These are phyloP conservation scores for Harpalus rubripes DNA, from an alignment of 2,888 invertebrate species.

Conservation along the genomic window DNA sequence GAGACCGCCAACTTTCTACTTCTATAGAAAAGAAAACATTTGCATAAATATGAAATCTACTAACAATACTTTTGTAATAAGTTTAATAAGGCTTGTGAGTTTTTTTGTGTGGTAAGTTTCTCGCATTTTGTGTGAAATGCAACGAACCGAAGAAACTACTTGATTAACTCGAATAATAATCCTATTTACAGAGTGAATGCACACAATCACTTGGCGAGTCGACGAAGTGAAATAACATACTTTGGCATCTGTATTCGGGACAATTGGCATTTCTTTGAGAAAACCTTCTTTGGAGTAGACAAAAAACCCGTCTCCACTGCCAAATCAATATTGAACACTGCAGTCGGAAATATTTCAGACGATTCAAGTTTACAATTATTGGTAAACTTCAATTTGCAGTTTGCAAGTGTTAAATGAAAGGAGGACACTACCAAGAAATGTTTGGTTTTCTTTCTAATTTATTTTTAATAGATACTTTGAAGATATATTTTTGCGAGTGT, in stretches of 20 bases:
- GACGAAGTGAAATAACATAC: constrained; percentile 25
- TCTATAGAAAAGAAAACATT: neutral
- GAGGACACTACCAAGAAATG: too few relatives aligned
- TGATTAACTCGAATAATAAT: constrained; percentile 48
- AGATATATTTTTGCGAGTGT: too few relatives aligned
- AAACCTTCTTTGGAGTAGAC: constrained; percentile 24
- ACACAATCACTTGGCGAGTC: constrained; percentile 37
- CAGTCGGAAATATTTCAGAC: neutral
- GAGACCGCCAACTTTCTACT: neutral
- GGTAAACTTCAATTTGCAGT: neutral
- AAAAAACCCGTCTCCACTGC: neutral
- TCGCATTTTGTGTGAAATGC: constrained; percentile 1
- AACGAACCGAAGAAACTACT: constrained; percentile 14
- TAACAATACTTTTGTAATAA: neutral
- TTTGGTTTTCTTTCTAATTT: too few relatives aligned
- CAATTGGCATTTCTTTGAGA: constrained; percentile 22
- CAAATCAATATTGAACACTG: constrained; percentile 16
- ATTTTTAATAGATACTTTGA: too few relatives aligned
- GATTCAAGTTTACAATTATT: neutral
- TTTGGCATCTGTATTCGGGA: constrained; percentile 23
- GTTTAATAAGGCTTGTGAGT: neutral
- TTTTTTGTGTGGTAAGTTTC: neutral
- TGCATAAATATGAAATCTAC: neutral
- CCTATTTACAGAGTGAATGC: constrained; percentile 29
- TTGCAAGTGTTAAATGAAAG: too few relatives aligned